Evolutionary conservation across 2,113 vertebrate genomes (phyloP).

Genomic region (Lonchura striata): DNA sequence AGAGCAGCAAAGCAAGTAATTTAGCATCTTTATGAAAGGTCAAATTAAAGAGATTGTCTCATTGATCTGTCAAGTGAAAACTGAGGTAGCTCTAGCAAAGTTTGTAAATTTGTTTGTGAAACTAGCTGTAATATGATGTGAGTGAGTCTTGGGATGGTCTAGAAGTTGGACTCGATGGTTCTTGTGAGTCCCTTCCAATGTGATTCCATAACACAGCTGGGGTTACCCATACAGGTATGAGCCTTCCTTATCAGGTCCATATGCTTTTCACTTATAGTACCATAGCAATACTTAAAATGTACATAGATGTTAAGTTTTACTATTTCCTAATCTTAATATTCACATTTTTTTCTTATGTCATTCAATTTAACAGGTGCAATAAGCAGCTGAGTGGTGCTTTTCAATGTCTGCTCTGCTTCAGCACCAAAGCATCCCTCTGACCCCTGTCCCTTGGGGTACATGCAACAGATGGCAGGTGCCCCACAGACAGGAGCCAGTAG

Average conservation of each 20-base stretch:
- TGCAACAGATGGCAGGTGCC: background rate
- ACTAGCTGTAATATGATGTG: background rate
- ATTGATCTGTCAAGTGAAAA: background rate
- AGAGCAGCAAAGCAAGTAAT: background rate
- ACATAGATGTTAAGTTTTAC: background rate
- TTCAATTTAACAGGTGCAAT: background rate
- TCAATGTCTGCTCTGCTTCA: background rate
- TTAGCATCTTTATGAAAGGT: background rate
- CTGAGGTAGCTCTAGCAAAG: background rate
- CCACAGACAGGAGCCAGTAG: background rate
- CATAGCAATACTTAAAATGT: background rate
- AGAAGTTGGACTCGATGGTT: background rate
- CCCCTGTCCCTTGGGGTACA: background rate
- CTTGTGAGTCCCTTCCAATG: background rate
- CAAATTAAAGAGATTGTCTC: background rate
- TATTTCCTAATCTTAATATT: background rate
- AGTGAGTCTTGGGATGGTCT: background rate
- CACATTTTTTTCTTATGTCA: background rate
- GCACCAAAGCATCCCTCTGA: background rate
- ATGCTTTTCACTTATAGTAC: background rate
- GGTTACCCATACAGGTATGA: background rate
- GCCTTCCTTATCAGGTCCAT: background rate
- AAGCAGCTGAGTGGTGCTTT: background rate
- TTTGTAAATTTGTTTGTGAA: background rate
- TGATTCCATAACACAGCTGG: accelerated